phyloP scores from a whole-genome alignment of 2,888 invertebrate genomes.

The Cerastis leucographa region DNA sequence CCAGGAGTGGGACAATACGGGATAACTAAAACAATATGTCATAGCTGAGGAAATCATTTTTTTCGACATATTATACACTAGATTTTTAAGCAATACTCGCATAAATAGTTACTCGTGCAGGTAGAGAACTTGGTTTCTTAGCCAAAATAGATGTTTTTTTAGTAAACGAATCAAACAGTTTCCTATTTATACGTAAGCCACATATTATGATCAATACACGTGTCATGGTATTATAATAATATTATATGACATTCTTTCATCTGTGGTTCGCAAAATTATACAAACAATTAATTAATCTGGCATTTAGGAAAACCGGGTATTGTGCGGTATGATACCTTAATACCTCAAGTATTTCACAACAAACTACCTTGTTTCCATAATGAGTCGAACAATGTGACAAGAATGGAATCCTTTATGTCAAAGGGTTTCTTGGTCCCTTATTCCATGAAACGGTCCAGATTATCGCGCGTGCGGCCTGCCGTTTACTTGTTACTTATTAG shows the following conservation, averaged over 20 bases:
- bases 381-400: conserved; percentile 56
- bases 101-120: background rate
- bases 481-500: conserved; percentile 64
- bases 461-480: conserved; percentile 63
- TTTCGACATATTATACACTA: background rate
- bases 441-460: conserved; percentile 49
- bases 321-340: conserved; percentile 36
- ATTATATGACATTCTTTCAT: background rate
- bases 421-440: conserved; percentile 55
- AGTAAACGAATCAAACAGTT: background rate
- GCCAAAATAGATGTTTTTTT: background rate
- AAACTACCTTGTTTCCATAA: conserved; percentile 48
- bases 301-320: conserved; percentile 23
- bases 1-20: no score
- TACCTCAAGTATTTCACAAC: conserved; percentile 49
- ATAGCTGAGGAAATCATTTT: no score
- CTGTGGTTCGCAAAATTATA: conserved; percentile 23
- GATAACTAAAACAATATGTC: no score
- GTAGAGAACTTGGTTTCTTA: background rate
- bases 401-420: conserved; percentile 51
- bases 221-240: background rate
- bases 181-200: background rate
- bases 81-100: background rate
- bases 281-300: conserved; percentile 22
- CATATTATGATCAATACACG: background rate